A percentile compares a stretch with the other conserved stretches of the same genome.
Conservation (phyloP, 2,113 vertebrate genomes). For the Pimephales promelas region DNA sequence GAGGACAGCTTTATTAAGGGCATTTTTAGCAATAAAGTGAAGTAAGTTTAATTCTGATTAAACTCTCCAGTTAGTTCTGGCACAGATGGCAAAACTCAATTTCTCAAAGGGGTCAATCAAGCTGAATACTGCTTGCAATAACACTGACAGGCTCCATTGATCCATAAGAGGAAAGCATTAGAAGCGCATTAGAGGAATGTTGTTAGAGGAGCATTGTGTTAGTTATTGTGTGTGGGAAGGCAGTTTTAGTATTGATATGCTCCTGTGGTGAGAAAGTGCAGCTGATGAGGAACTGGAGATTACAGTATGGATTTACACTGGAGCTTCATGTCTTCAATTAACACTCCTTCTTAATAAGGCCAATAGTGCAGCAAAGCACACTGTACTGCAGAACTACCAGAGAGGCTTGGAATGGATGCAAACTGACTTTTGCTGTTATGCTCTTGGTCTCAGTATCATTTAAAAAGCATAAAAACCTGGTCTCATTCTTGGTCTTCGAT, state of each 20-base stretch:
- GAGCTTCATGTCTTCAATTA: conserved; percentile 42
- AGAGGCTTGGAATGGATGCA: background rate
- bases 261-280: conserved; percentile 28
- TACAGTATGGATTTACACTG: conserved; percentile 50
- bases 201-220: conserved; percentile 35
- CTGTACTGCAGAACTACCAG: conserved; percentile 13
- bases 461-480: background rate
- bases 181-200: conserved; percentile 29
- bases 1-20: background rate
- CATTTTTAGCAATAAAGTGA: conserved; percentile 34
- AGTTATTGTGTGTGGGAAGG: too few species aligned
- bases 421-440: background rate
- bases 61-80: conserved; percentile 38
- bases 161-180: conserved; percentile 22
- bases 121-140: conserved; percentile 41
- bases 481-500: conserved; percentile 19
- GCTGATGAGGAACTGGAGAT: conserved; percentile 40
- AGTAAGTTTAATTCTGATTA: conserved; percentile 43
- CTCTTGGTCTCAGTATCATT: background rate
- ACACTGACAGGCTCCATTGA: conserved; percentile 43
- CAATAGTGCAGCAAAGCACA: conserved; percentile 27
- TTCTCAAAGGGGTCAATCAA: conserved; percentile 31
- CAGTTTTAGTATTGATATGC: conserved; percentile 35
- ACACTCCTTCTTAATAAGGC: background rate
- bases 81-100: conserved; percentile 41